Percentiles rank a stretch among this genome's conserved stretches.
phyloP scores from a whole-genome alignment of 2,113 vertebrate species.

The Ginglymostoma cirratum region DNA sequence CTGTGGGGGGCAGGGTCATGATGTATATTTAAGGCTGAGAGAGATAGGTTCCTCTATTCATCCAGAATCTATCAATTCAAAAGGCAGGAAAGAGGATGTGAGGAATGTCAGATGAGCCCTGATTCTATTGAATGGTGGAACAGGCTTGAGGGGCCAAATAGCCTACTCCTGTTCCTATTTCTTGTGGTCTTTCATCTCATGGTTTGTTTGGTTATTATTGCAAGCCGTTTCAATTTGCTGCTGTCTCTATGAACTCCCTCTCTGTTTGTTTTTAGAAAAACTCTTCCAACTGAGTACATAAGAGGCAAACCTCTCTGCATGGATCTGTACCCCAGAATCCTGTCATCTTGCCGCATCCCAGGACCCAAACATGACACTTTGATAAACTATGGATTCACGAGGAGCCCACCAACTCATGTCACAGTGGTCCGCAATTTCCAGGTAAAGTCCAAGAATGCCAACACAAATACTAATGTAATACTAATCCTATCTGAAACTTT shows the following conservation, averaged over 20 bases:
- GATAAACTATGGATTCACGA: conserved; percentile 53
- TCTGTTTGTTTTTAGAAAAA: conserved; percentile 49
- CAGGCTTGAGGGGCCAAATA: no score
- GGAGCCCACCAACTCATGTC: conserved; percentile 59
- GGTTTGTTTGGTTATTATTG: background rate
- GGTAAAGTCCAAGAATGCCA: conserved; percentile 48
- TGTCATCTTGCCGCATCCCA: conserved; percentile 71
- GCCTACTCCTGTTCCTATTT: no score
- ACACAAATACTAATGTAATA: background rate
- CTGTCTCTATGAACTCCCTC: background rate
- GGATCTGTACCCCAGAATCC: conserved; percentile 65
- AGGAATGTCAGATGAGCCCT: no score
- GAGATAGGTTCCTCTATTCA: no score
- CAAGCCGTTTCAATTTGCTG: background rate
- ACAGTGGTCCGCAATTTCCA: conserved; percentile 75
- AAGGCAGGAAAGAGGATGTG: no score
- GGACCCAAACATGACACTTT: conserved; percentile 68
- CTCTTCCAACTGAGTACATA: conserved; percentile 57
- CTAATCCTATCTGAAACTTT: background rate
- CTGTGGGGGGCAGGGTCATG: no score
- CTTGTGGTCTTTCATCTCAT: background rate
- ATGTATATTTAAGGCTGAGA: no score
- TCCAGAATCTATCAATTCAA: no score
- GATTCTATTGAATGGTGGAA: no score
- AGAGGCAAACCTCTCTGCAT: conserved; percentile 63